These are phyloP conservation scores for Alfaro cultratus DNA, from an alignment of 2,797 vertebrate species.

Conservation along the genomic window DNA sequence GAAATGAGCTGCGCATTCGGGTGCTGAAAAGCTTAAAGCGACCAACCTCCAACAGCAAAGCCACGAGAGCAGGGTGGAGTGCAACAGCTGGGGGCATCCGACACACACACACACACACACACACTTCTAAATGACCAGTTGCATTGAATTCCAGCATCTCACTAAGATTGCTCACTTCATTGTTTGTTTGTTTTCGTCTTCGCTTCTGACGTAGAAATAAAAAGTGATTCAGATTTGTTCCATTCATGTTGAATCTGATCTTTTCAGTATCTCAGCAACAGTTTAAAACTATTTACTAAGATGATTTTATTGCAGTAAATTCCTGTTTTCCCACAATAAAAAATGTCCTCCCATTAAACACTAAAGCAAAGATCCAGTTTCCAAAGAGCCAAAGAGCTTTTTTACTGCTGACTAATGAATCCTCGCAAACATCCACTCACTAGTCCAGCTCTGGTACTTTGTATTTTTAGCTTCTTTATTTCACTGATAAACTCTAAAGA, in stretches of 20 bases:
- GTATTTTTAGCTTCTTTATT: background rate
- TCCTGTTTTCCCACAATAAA: background rate
- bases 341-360: background rate
- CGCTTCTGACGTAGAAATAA: constrained; percentile 2
- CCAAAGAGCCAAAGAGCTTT: background rate
- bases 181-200: background rate
- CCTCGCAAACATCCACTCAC: background rate
- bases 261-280: background rate
- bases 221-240: background rate
- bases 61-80: constrained; percentile 36
- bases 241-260: background rate
- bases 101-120: background rate
- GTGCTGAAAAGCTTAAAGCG: constrained; percentile 61
- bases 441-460: background rate
- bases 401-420: constrained; percentile 10
- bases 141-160: constrained; percentile 7
- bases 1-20: constrained; percentile 66
- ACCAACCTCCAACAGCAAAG: constrained; percentile 52
- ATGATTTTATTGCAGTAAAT: background rate
- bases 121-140: constrained; percentile 24
- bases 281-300: background rate
- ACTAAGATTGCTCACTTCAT: background rate
- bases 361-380: background rate
- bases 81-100: constrained; percentile 13
- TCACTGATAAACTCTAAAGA: background rate